phyloP scores from a whole-genome alignment of 2,797 vertebrate species.

The Gymnothorax javanicus region DNA sequence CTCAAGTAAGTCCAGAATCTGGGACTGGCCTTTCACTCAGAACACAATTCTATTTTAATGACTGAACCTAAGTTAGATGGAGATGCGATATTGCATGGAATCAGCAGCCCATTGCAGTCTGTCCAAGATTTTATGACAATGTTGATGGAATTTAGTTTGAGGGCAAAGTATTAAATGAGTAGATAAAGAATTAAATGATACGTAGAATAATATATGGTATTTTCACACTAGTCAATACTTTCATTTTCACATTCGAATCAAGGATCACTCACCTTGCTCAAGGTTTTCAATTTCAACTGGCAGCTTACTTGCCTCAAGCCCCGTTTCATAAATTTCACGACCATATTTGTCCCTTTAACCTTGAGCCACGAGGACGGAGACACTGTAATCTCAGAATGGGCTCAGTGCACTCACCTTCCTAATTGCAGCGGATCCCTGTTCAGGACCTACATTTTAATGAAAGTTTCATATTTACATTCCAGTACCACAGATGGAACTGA shows the following conservation, averaged over 20 bases:
- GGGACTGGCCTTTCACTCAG: no score
- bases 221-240: not conserved
- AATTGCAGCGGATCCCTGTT: not conserved
- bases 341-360: not conserved
- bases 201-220: not conserved
- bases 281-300: not conserved
- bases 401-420: not conserved
- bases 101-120: no score
- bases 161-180: not conserved
- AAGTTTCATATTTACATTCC: not conserved
- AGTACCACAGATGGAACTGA: not conserved
- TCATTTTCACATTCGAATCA: not conserved
- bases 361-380: not conserved
- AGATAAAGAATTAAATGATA: not conserved
- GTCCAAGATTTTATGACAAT: no score
- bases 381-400: not conserved
- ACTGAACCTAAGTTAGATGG: no score
- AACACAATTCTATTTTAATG: no score
- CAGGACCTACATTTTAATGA: not conserved
- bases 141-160: no score
- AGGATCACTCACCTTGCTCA: not conserved
- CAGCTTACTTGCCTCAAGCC: not conserved
- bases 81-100: no score
- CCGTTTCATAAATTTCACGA: not conserved
- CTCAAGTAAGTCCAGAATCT: no score